These are phyloP conservation scores for Octonoba sinensis DNA, from an alignment of 2,888 invertebrate species.

Conservation along the genomic window DNA sequence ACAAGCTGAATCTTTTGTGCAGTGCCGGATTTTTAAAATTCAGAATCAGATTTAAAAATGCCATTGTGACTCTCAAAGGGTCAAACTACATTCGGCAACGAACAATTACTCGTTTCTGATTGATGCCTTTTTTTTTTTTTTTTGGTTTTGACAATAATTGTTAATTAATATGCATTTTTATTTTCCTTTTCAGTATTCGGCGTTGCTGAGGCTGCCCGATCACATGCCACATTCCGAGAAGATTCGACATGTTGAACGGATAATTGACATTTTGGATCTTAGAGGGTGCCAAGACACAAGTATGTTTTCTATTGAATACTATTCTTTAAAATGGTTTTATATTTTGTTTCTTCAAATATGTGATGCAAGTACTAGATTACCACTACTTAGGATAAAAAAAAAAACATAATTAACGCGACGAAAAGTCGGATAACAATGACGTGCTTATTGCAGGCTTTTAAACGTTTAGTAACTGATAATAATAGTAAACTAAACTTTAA, in stretches of 20 bases:
- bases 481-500: too few relatives aligned
- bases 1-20: too few relatives aligned
- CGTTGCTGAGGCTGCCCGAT: conserved; percentile 79
- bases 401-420: not conserved
- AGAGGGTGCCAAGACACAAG: conserved; percentile 82
- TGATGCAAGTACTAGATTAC: not conserved
- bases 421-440: too few relatives aligned
- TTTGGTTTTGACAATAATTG: too few relatives aligned
- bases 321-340: not conserved
- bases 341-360: not conserved
- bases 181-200: conserved; percentile 75
- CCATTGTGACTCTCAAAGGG: too few relatives aligned
- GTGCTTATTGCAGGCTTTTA: too few relatives aligned
- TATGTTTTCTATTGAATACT: conserved; percentile 70
- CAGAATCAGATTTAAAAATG: too few relatives aligned
- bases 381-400: not conserved
- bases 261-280: conserved; percentile 82
- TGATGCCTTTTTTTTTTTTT: too few relatives aligned
- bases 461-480: too few relatives aligned
- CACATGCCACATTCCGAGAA: conserved; percentile 79
- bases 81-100: too few relatives aligned
- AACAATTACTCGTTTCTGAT: too few relatives aligned
- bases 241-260: conserved; percentile 82
- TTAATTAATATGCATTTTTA: conserved; percentile 11
- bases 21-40: too few relatives aligned